These are phyloP conservation scores for Calosoma granatense DNA, from an alignment of 1,140 invertebrate species.

Conservation along the genomic window DNA sequence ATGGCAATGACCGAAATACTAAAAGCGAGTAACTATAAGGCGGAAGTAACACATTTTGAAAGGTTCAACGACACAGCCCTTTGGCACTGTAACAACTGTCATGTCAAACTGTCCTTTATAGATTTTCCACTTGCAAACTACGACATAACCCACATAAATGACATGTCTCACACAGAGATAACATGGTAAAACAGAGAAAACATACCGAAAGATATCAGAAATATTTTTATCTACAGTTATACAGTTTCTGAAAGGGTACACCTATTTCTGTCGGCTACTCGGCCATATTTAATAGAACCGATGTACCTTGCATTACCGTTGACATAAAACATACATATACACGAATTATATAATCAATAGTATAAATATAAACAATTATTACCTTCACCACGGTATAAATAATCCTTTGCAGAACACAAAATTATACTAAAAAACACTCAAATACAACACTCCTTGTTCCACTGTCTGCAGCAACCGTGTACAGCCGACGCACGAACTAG, in stretches of 20 bases:
- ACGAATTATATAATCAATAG: background rate
- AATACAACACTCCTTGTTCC: slow-evolving; percentile 1
- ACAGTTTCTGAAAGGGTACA: background rate
- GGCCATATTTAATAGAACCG: slow-evolving; percentile 6
- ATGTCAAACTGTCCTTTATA: background rate
- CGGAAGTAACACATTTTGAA: background rate
- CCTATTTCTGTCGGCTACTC: slow-evolving; percentile 7
- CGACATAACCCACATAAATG: background rate
- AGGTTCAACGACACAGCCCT: background rate
- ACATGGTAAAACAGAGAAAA: background rate
- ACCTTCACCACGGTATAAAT: slow-evolving; percentile 6
- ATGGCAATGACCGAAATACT: background rate
- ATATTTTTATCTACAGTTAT: background rate
- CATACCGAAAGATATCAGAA: background rate
- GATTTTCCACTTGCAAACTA: background rate
- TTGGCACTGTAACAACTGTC: background rate
- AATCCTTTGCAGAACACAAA: slow-evolving; percentile 9
- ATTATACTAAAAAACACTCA: slow-evolving; percentile 3
- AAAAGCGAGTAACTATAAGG: background rate
- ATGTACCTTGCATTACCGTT: background rate
- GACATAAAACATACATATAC: background rate
- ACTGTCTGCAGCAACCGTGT: slow-evolving; percentile 2
- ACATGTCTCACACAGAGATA: background rate
- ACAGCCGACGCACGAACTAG: background rate
- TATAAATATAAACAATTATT: background rate